These are phyloP conservation scores for Ochropacha duplaris DNA, from an alignment of 2,888 invertebrate genomes.

Conservation along the genomic window DNA sequence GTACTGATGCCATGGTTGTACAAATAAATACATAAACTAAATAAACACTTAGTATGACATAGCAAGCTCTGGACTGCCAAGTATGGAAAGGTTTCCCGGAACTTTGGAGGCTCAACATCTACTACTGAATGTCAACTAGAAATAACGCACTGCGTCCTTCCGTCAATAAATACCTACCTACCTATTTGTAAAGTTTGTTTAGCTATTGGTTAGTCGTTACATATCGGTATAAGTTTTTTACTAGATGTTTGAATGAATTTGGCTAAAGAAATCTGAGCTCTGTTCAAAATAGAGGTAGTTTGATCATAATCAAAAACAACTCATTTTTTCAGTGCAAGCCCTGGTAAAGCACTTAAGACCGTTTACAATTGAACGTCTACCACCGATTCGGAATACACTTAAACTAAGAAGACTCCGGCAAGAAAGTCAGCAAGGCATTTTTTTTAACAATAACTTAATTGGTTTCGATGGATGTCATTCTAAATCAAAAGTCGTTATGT, in stretches of 20 bases:
- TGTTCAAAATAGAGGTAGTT: too few species aligned
- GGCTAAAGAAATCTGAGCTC: too few species aligned
- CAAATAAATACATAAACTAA: constrained; percentile 21
- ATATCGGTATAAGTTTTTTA: not conserved
- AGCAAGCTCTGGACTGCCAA: constrained; percentile 33
- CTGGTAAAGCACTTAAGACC: too few species aligned
- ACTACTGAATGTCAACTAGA: constrained; percentile 62
- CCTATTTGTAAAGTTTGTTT: not conserved
- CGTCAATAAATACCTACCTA: constrained; percentile 27
- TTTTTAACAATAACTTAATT: too few species aligned
- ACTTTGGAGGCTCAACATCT: constrained; percentile 48
- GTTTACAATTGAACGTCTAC: too few species aligned
- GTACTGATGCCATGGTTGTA: constrained; percentile 14
- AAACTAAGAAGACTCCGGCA: too few species aligned
- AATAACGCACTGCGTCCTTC: constrained; percentile 60
- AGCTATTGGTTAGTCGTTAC: not conserved
- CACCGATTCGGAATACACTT: too few species aligned
- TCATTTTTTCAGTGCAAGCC: too few species aligned
- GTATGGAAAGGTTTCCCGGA: constrained; percentile 63
- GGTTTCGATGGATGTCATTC: too few species aligned
- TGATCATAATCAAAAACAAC: too few species aligned
- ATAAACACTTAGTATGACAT: constrained; percentile 44
- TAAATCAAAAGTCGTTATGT: too few species aligned
- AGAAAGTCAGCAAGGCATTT: too few species aligned
- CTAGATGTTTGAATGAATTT: not conserved